These are phyloP conservation scores for Ciconia nigra DNA, from an alignment of 2,797 vertebrate species.

Conservation along the genomic window DNA sequence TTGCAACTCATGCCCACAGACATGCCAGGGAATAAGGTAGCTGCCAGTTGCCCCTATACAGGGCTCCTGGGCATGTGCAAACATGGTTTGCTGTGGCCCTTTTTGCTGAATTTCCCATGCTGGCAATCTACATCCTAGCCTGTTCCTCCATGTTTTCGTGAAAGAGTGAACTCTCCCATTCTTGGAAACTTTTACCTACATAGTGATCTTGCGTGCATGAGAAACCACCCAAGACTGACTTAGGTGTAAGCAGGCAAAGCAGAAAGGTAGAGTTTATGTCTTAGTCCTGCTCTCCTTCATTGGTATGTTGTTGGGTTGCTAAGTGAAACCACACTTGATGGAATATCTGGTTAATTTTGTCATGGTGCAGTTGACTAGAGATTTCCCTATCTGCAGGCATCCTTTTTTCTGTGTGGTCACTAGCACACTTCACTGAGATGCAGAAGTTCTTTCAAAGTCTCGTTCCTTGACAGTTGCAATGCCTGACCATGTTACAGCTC, in stretches of 20 bases:
- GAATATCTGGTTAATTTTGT: background rate
- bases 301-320: background rate
- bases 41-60: background rate
- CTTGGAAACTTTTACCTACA: background rate
- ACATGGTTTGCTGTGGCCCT: background rate
- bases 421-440: background rate
- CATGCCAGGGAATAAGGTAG: background rate
- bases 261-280: background rate
- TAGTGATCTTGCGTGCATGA: background rate
- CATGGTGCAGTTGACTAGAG: background rate
- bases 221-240: background rate
- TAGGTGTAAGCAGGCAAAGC: background rate
- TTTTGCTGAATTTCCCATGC: background rate
- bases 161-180: background rate
- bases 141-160: background rate
- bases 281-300: background rate
- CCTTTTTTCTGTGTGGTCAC: background rate
- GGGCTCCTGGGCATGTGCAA: background rate
- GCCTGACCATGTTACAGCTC: background rate
- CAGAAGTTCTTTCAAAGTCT: background rate
- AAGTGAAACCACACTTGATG: background rate
- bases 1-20: background rate
- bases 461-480: background rate
- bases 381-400: background rate
- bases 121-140: background rate